These are phyloP conservation scores for Acanthococcus lagerstroemiae DNA, from an alignment of 2,888 invertebrate genomes.

Conservation along the genomic window DNA sequence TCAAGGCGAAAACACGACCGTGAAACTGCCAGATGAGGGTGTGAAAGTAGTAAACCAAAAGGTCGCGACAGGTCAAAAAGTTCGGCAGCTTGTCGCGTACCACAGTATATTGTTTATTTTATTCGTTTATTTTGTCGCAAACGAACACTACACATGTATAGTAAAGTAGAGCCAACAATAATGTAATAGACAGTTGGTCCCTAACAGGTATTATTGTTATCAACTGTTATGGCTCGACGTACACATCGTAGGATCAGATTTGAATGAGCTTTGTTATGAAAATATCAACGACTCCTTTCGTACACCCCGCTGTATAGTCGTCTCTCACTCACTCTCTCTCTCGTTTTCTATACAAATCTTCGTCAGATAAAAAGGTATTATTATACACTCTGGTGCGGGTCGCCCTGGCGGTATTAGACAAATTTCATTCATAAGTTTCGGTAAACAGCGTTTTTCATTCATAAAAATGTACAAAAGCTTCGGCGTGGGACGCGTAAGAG, in stretches of 20 bases:
- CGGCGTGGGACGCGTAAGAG: conserved; percentile 6
- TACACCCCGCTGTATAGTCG: too few relatives aligned
- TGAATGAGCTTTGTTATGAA: conserved; percentile 30
- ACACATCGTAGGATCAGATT: conserved; percentile 22
- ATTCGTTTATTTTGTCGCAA: too few relatives aligned
- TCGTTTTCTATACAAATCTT: conserved; percentile 25
- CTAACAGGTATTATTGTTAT: conserved; percentile 30
- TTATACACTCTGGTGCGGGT: conserved; percentile 13
- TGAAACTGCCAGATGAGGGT: too few relatives aligned
- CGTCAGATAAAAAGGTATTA: conserved; percentile 29
- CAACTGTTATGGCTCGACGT: conserved; percentile 1
- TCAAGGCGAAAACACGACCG: too few relatives aligned
- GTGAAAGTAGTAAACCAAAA: too few relatives aligned
- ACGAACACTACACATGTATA: too few relatives aligned
- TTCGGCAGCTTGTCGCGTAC: too few relatives aligned
- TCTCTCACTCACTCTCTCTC: too few relatives aligned
- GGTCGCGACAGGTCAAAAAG: too few relatives aligned
- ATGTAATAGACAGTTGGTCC: conserved; percentile 14
- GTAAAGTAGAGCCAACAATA: conserved; percentile 12
- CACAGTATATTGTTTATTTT: too few relatives aligned
- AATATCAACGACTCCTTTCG: conserved; percentile 27
- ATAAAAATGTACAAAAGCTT: conserved; percentile 29
- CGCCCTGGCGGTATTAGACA: conserved; percentile 17
- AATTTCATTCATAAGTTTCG: conserved; percentile 28
- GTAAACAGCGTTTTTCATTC: conserved; percentile 28